Percentiles rank a stretch among this genome's conserved stretches.
Evolutionary conservation across 2,888 invertebrate species (phyloP).

Genomic region (Drosophila conformis): DNA sequence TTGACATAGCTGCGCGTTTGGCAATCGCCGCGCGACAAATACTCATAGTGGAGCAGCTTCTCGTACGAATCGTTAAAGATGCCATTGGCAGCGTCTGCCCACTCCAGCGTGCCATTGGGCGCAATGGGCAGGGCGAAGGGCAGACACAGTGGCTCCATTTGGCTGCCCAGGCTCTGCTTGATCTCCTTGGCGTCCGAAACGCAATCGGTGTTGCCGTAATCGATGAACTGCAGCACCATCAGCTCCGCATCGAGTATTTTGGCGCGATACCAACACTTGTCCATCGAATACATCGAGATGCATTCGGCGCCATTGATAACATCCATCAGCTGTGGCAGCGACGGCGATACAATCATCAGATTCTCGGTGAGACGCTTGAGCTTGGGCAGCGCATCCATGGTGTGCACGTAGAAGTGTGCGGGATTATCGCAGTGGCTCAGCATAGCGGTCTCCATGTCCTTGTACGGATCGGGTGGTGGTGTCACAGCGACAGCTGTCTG

Average conservation of each 20-base stretch:
- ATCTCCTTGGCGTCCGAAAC: constrained; percentile 88
- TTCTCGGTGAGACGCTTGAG: constrained; percentile 88
- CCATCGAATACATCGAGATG: constrained; percentile 92
- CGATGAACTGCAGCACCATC: constrained; percentile 91
- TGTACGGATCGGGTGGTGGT: constrained; percentile 73
- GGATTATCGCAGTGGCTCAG: constrained; percentile 91
- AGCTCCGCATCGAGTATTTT: constrained; percentile 93
- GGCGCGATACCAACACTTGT: constrained; percentile 96
- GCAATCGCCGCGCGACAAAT: constrained; percentile 80
- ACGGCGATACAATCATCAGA: constrained; percentile 87
- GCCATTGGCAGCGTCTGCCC: constrained; percentile 88
- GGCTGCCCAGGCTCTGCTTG: constrained; percentile 85
- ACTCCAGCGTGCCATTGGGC: constrained; percentile 88
- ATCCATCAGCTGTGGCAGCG: constrained; percentile 87
- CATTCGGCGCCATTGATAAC: constrained; percentile 87
- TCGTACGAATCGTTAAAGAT: constrained; percentile 86
- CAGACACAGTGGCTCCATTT: constrained; percentile 87
- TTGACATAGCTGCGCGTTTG: constrained; percentile 86
- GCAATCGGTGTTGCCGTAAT: constrained; percentile 92
- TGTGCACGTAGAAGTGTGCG: constrained; percentile 91
- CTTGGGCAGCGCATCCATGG: constrained; percentile 86
- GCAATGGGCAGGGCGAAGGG: constrained; percentile 89
- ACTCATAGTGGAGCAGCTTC: constrained; percentile 83
- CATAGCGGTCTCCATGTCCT: constrained; percentile 85
- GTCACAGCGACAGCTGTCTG: constrained; percentile 1